Base-by-base conservation (phyloP, 2,797 vertebrate genomes). In the Cirrhinus molitorella region DNA sequence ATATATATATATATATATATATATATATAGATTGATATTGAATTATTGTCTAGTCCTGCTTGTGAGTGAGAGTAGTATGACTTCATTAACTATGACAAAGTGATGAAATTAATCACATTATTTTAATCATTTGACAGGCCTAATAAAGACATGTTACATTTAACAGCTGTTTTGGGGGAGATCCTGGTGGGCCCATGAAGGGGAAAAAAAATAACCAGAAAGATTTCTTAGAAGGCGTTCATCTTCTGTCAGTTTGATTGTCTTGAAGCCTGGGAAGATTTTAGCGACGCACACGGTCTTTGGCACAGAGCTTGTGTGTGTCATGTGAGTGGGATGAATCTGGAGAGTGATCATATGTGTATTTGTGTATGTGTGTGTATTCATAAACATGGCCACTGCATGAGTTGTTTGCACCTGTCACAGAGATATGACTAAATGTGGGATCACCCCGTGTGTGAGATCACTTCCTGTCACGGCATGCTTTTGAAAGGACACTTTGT, bases 391-490 rank as follows among this genome's bases (percentile, higher is more conserved):
- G 37, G 74, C 47, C 66, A 83, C 81, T 74, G 85, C 84, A 86
- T 88, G 85, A 85, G 81, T 74, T 82, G 68, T 85, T 59, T 45
- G 61, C 78, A 45, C 57, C 76, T 77, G 65, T 67, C 87, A 43
- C 37, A 43, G 74, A 66, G 61, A 75, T 79, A 76, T 72, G 17
- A 67, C 78, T 86, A 76, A 74, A 76, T 67, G 79, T 34, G 85
- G 61, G 55, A 57, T 82, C 63, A 57, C 76, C 85, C 61, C 28
- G 13, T 71, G 45, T 66, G 34, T 84, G 59, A 70, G 51, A 40
- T 85, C 67, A 45, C 67, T 78, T 83, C 55, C 68, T 67, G 25
- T 79, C 84, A 74, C 63, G 53, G 55, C 78, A 84, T 83, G 81
- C 68, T 61, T 66, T 71, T 75, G 25, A 78, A 78, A 73, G 70